phyloP scores from a whole-genome alignment of 2,113 vertebrate species.

The Lonchura striata region DNA sequence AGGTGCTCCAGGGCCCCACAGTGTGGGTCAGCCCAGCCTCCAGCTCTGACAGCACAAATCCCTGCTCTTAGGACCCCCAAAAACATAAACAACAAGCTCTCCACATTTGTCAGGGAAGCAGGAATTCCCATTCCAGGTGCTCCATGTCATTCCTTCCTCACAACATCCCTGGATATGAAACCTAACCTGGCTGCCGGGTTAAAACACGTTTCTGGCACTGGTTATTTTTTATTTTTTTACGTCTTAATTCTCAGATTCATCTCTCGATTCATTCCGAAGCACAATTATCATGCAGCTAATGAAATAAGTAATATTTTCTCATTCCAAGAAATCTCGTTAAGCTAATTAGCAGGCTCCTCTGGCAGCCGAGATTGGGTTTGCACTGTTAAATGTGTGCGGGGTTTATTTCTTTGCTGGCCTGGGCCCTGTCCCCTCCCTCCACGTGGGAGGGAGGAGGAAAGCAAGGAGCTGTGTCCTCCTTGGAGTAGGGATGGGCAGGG shows the following conservation, averaged over 20 bases:
- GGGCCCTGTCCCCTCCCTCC: neutral
- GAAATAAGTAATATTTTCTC: constrained; percentile 64
- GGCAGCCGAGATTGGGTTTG: constrained; percentile 1
- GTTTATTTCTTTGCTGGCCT: neutral
- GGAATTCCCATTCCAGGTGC: neutral
- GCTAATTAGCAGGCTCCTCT: constrained; percentile 50
- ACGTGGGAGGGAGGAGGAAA: neutral
- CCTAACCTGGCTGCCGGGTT: neutral
- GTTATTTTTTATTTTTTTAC: neutral
- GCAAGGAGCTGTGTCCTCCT: neutral
- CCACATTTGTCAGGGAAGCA: neutral
- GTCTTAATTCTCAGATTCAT: constrained; percentile 6
- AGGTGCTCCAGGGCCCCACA: neutral
- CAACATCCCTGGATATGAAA: neutral
- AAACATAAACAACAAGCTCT: neutral
- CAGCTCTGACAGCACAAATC: neutral
- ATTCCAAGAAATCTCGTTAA: constrained; percentile 56
- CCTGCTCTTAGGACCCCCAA: too few relatives aligned
- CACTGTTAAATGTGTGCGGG: neutral
- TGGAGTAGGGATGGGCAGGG: neutral
- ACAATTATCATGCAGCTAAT: constrained; percentile 54
- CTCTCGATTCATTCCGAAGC: neutral
- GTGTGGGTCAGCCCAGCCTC: neutral
- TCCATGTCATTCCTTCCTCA: neutral
- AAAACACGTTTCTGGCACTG: neutral